phyloP scores from a whole-genome alignment of 2,888 invertebrate genomes.

The Trachelus iudaicus region DNA sequence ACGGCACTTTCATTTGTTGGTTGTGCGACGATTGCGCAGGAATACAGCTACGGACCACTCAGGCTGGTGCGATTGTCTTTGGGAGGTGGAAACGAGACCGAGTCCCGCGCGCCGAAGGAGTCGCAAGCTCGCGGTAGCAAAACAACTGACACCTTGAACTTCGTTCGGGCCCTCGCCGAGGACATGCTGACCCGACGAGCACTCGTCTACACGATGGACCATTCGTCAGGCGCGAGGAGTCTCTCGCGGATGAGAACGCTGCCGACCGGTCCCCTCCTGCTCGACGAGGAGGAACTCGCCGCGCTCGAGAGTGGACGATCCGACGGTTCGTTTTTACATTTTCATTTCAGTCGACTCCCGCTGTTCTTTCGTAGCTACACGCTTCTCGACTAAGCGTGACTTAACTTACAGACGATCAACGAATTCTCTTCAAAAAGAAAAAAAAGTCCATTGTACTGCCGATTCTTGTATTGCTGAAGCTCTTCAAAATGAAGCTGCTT shows the following conservation, averaged over 20 bases:
- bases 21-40: constrained; percentile 34
- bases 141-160: constrained; percentile 50
- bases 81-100: constrained; percentile 3
- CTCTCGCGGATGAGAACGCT: constrained; percentile 12
- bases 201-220: constrained; percentile 56
- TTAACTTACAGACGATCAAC: constrained; percentile 10
- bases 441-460: constrained; percentile 81
- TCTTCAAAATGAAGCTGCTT: constrained; percentile 69
- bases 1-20: no score
- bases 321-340: no score
- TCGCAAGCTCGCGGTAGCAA: constrained; percentile 41
- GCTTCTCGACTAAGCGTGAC: no score
- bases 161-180: constrained; percentile 52
- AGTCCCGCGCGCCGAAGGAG: constrained; percentile 49
- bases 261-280: constrained; percentile 43
- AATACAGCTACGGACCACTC: constrained; percentile 57
- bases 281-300: constrained; percentile 58
- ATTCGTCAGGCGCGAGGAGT: constrained; percentile 42
- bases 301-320: no score
- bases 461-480: constrained; percentile 56
- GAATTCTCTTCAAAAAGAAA: constrained; percentile 73
- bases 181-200: constrained; percentile 59
- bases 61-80: constrained; percentile 57
- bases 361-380: no score
- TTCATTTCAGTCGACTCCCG: no score